Base-by-base conservation (phyloP, 2,113 vertebrate species). In the Xerus inauris region DNA sequence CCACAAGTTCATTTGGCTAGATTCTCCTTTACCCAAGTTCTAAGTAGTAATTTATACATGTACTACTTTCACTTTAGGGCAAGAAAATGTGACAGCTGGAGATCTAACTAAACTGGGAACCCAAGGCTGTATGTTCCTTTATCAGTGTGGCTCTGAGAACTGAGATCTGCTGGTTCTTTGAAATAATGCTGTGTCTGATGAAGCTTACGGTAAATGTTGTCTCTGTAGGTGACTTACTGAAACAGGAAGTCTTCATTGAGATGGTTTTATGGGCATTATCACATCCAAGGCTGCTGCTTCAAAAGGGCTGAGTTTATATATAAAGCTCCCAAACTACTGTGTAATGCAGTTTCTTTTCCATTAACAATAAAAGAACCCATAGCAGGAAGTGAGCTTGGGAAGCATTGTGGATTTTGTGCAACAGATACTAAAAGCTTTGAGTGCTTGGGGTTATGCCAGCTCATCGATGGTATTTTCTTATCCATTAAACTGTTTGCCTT, bases 341-440 rank as follows among this genome's bases (percentile, higher is more conserved):
- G 54, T 92, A 97, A 86, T 92, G 38, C 22, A 90, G 73, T 92
- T 94, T 96, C 47, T 92, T 93, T 73, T 81, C 82, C 80, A 83
- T 86, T 97, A 94, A 90, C 51, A 76, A 87, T 95, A 38, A 83
- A 86, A 93, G 75, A 95, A 73, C 26, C 71, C 20, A 69, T 32
- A 54, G n/a, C 59, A 97, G 84, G 87, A 95, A 97, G 80, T 94
- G 35, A 88, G 40, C 2, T 40, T 87, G 75, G 71, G 65, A 96
- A 82, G 84, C 72, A 42, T 30, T 94, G 82, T 96, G 62, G 54
- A 92, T 95, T 95, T 97, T 97, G 49, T 87, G 38, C 47, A 95
- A 30, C 71, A 67, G 45, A 76, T 65, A 85, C 79, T 94, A 91
- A 94, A 89, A 97, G 90, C 73, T 95, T 97, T 97, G 87, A 91